These are phyloP conservation scores for Drosophila atroscutellata DNA, from an alignment of 2,888 invertebrate species.

Conservation along the genomic window DNA sequence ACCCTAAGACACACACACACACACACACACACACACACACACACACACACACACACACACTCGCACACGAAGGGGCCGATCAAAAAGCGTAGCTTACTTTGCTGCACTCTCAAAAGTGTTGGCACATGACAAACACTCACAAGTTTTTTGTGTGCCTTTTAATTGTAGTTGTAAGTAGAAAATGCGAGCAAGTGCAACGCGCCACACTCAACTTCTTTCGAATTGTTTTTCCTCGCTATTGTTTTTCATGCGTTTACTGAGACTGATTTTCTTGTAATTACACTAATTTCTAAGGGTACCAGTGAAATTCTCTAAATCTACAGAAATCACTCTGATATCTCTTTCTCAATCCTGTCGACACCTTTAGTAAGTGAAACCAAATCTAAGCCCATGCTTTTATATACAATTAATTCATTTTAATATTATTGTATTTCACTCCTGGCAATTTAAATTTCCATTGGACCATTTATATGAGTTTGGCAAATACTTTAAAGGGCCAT, in stretches of 20 bases:
- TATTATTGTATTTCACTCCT: background rate
- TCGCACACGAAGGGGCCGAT: slow-evolving; percentile 15
- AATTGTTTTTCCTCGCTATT: slow-evolving; percentile 3
- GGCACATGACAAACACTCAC: slow-evolving; percentile 79
- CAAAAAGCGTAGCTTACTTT: slow-evolving; percentile 67
- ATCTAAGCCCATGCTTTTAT: background rate
- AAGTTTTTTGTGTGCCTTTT: slow-evolving; percentile 60
- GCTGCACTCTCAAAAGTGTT: slow-evolving; percentile 64
- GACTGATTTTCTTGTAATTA: slow-evolving; percentile 62
- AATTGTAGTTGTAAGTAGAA: slow-evolving; percentile 26
- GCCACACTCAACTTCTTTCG: slow-evolving; percentile 27
- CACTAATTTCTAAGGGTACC: slow-evolving; percentile 58
- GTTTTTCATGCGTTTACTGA: slow-evolving; percentile 9
- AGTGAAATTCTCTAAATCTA: background rate
- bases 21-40: slow-evolving; percentile 6
- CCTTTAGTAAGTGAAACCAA: background rate
- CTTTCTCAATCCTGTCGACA: background rate
- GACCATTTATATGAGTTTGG: background rate
- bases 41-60: slow-evolving; percentile 8
- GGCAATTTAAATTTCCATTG: background rate
- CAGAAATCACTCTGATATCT: background rate
- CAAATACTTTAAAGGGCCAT: background rate
- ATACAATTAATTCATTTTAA: background rate
- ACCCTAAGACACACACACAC: slow-evolving; percentile 4
- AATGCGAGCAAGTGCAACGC: slow-evolving; percentile 44